Evolutionary conservation across 2,797 vertebrate species (phyloP), one percentile per base, ranked within the genome.

Genomic region (Sebastes jordani): DNA sequence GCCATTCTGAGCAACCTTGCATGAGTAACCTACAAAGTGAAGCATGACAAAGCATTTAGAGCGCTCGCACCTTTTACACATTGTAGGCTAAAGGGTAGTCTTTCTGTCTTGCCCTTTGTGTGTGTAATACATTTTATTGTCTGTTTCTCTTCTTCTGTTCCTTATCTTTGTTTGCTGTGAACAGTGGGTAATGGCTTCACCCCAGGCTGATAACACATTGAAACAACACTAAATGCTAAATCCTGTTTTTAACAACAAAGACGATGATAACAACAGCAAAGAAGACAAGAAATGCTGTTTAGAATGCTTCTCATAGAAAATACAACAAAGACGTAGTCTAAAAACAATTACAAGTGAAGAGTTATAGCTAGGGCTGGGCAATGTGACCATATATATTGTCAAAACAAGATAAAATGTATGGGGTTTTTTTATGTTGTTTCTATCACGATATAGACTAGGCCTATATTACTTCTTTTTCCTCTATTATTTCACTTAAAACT

Each of bases 21-120:
- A 61, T 71, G 60, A 75, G 71, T 73, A 54, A 27, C 66, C 11
- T 59, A 34, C 36, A 82, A 69, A 71, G 22, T 30, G 60, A 78
- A 71, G 62, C 65, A 62, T 78, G 61, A 87, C 78, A 49, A 60
- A 76, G 83, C 75, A 59, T 76, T 84, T 46, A 52, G 46, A 68
- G 38, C 59, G 23, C 32, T 14, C 7, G 32, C 42, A 59, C 56
- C 52, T 38, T 74, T 81, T 67, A 65, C 72, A 69, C n/a, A 3
- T 63, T 49, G 27, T 36, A 56, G 42, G 69, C 52, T 62, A 18
- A 18, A 73, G 49, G 56, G 42, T 23, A 4, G 46, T 72, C 32
- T 30, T 38, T 65, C 29, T 72, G 34, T 30, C 20, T 6, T 46
- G 3, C 22, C 22, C 69, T 60, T 38, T 54, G 20, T 65, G 20